Percentiles rank a stretch among this genome's conserved stretches.
These are phyloP conservation scores for Epizoanthus rinbou DNA, from an alignment of 92 coral and sea anemone genomes.

Conservation along the genomic window DNA sequence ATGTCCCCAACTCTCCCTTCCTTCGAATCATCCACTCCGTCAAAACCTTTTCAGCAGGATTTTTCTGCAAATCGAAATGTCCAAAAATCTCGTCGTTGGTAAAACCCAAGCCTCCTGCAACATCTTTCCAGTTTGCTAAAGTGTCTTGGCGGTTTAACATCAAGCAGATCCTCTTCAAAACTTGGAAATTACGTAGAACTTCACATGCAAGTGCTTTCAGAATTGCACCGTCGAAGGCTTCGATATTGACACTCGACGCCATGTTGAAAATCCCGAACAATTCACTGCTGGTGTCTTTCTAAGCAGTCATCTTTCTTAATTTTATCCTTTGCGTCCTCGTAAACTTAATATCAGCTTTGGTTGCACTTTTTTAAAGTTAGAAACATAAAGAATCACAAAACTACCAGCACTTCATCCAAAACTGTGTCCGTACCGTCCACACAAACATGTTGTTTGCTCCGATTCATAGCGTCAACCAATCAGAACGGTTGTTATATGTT, in stretches of 20 bases:
- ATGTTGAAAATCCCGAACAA: neutral
- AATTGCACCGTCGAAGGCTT: neutral
- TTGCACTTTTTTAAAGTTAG: neutral
- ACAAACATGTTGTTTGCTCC: neutral
- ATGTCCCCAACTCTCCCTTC: constrained; percentile 4
- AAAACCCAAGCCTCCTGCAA: constrained; percentile 30
- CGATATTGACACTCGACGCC: neutral
- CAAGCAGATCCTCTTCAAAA: constrained; percentile 27
- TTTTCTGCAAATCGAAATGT: neutral
- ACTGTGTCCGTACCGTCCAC: too few relatives aligned
- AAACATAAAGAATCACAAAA: neutral
- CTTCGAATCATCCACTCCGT: constrained; percentile 25
- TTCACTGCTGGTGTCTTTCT: too few relatives aligned
- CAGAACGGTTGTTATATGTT: neutral
- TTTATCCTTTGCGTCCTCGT: neutral
- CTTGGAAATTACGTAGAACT: neutral
- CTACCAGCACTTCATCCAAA: neutral
- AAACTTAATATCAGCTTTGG: too few relatives aligned
- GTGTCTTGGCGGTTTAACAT: constrained; percentile 40
- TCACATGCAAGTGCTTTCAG: constrained; percentile 5
- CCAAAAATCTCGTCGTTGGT: constrained; percentile 34
- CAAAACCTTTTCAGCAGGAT: constrained; percentile 19
- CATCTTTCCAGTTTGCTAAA: constrained; percentile 40
- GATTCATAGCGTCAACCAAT: neutral
- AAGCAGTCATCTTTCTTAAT: neutral